phyloP scores from a whole-genome alignment of 2,888 invertebrate genomes.

The Ormyrus nitidulus region DNA sequence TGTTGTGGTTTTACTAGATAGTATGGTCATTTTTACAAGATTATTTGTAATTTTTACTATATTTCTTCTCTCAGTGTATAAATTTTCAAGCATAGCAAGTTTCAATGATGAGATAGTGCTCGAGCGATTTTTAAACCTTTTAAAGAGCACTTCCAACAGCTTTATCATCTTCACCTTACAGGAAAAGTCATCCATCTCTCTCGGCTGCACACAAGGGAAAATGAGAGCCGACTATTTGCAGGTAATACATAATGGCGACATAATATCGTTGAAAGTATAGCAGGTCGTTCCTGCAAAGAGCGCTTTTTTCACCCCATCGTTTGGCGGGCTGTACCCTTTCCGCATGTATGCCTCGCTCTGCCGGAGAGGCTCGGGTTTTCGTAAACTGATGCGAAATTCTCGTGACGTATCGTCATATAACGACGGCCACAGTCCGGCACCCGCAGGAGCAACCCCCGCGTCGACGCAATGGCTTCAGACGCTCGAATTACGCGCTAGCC shows the following conservation, averaged over 20 bases:
- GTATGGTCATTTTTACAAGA: too few species aligned
- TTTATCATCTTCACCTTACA: slow-evolving; percentile 21
- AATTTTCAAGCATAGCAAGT: too few species aligned
- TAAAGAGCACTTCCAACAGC: slow-evolving; percentile 30
- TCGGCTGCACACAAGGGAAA: not conserved
- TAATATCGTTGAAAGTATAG: slow-evolving; percentile 44
- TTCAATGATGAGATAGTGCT: not conserved
- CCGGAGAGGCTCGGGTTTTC: slow-evolving; percentile 12
- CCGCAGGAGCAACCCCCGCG: not conserved
- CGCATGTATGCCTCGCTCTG: not conserved
- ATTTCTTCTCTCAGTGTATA: too few species aligned
- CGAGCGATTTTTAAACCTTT: slow-evolving; percentile 11
- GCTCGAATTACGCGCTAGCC: slow-evolving; percentile 60
- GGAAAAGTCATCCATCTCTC: too few species aligned
- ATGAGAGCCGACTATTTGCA: slow-evolving; percentile 39
- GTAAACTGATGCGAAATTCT: slow-evolving; percentile 61
- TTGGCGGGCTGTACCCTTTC: not conserved
- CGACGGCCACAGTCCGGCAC: not conserved
- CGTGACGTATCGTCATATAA: slow-evolving; percentile 61
- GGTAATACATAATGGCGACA: slow-evolving; percentile 35
- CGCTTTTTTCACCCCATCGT: slow-evolving; percentile 3
- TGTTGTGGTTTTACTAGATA: too few species aligned
- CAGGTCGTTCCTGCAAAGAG: not conserved
- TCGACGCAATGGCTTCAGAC: slow-evolving; percentile 50
- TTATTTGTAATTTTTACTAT: too few species aligned